phyloP scores from a whole-genome alignment of 2,113 vertebrate genomes.

The Asarcornis scutulata region DNA sequence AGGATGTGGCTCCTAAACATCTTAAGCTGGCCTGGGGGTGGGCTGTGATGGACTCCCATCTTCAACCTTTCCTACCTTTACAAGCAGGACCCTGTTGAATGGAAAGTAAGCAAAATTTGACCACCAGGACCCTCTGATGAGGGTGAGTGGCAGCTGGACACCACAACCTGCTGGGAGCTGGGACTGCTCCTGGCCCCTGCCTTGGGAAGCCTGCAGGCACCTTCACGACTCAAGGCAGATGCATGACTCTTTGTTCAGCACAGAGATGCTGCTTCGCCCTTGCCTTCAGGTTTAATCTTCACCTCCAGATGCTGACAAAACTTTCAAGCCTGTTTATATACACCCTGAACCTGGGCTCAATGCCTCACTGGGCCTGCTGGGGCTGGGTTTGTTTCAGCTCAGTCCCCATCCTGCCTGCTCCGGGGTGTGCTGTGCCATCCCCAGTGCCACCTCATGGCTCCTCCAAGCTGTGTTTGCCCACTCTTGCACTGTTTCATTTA shows the following conservation, averaged over 20 bases:
- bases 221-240: neutral
- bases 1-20: neutral
- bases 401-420: rapidly evolving
- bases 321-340: neutral
- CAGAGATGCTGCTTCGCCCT: neutral
- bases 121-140: neutral
- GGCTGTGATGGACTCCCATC: neutral
- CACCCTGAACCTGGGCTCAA: neutral
- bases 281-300: neutral
- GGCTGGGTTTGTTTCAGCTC: neutral
- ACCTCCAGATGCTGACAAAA: neutral
- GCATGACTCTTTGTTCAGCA: neutral
- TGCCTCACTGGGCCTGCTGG: neutral
- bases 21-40: neutral
- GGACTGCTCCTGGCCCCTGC: rapidly evolving
- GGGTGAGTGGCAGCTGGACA: neutral
- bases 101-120: neutral
- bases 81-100: neutral
- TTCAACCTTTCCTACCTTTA: neutral
- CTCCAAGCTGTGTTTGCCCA: neutral
- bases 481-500: neutral
- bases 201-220: neutral
- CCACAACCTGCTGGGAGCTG: neutral
- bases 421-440: neutral
- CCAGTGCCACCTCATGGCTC: neutral